These are phyloP conservation scores for Meteorus cinctellus DNA, from an alignment of 2,888 invertebrate species.

Conservation along the genomic window DNA sequence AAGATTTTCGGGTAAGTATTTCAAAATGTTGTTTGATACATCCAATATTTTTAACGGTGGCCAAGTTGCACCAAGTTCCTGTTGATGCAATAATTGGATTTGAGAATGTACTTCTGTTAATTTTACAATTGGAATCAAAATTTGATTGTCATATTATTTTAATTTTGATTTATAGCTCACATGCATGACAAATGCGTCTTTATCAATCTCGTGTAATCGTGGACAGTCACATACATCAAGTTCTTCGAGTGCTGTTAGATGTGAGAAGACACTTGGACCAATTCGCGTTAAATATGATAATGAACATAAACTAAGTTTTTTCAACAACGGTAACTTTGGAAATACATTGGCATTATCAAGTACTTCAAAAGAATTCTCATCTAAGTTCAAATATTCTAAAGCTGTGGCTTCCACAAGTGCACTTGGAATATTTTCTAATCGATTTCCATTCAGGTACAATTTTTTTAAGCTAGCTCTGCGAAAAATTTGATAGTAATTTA, in stretches of 20 bases:
- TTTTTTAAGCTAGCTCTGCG: conserved; percentile 73
- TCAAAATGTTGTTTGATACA: conserved; percentile 82
- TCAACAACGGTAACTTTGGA: conserved; percentile 78
- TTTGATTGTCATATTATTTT: not conserved
- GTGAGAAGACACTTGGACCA: conserved; percentile 76
- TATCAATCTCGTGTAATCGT: conserved; percentile 77
- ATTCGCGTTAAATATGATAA: conserved; percentile 79
- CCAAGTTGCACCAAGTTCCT: conserved; percentile 75
- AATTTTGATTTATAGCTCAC: conserved; percentile 58
- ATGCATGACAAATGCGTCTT: conserved; percentile 76
- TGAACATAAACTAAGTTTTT: conserved; percentile 81
- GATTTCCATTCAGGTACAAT: conserved; percentile 82
- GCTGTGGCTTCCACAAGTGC: conserved; percentile 78
- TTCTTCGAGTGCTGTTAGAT: conserved; percentile 76
- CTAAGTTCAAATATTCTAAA: conserved; percentile 79
- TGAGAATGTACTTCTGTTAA: not conserved
- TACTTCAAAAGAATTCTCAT: conserved; percentile 81
- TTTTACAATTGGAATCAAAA: not conserved
- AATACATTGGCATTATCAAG: conserved; percentile 77
- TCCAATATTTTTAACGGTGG: conserved; percentile 81
- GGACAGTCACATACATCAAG: conserved; percentile 81
- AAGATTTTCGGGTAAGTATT: conserved; percentile 79
- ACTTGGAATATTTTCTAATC: conserved; percentile 77
- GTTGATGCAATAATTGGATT: not conserved
- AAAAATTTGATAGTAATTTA: not conserved